These are phyloP conservation scores for Campylomormyrus numenius DNA, from an alignment of 2,113 vertebrate species.

Conservation along the genomic window DNA sequence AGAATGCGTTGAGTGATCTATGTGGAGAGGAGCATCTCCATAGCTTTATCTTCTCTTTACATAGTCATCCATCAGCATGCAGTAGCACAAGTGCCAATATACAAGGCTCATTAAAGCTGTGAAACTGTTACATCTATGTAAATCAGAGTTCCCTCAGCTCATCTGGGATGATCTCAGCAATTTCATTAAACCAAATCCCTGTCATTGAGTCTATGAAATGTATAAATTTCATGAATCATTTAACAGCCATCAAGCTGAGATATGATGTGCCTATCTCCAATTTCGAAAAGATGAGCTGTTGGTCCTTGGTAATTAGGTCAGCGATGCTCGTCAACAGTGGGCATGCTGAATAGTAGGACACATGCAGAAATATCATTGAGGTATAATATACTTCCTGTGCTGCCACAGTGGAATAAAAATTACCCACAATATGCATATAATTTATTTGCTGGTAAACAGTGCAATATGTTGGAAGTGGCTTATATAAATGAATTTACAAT, in stretches of 20 bases:
- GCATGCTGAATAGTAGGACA: background rate
- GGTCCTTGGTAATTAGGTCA: constrained; percentile 7
- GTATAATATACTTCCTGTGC: constrained; percentile 8
- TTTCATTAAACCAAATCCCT: constrained; percentile 1
- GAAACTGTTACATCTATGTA: background rate
- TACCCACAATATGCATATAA: background rate
- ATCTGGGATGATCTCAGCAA: background rate
- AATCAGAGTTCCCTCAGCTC: background rate
- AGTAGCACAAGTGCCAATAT: background rate
- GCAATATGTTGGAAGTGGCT: background rate
- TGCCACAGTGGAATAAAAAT: background rate
- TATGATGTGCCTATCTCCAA: background rate
- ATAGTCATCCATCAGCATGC: background rate
- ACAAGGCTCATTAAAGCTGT: background rate
- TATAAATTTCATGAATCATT: constrained; percentile 13
- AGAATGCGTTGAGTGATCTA: background rate
- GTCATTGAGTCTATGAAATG: background rate
- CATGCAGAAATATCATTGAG: constrained; percentile 1
- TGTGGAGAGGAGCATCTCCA: background rate
- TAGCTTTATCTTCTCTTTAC: background rate
- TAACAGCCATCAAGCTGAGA: constrained; percentile 5
- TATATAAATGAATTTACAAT: background rate
- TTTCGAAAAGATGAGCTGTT: background rate
- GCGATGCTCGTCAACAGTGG: background rate
- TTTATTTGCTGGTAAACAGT: constrained; percentile 14